Conservation (phyloP, 2,888 invertebrate genomes). For the Eurois occulta region DNA sequence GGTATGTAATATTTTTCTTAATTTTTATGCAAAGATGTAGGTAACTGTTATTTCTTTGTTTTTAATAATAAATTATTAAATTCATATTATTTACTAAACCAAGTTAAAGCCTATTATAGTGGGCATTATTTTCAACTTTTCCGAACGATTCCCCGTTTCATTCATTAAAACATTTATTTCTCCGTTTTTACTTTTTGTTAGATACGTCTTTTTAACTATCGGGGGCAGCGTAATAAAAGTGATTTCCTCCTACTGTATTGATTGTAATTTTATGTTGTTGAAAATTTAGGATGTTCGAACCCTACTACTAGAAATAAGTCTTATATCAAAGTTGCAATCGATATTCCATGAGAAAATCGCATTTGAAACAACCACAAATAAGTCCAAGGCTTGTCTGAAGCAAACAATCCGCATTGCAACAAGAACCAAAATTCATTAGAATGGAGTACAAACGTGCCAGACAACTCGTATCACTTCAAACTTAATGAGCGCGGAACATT, state of each 20-base stretch:
- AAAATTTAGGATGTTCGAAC: background rate
- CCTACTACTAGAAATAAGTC: background rate
- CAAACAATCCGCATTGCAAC: slow-evolving; percentile 16
- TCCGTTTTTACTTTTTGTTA: too few species aligned
- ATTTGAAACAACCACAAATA: background rate
- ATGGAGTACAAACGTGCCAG: slow-evolving; percentile 6
- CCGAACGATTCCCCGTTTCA: too few species aligned
- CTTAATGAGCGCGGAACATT: slow-evolving; percentile 28
- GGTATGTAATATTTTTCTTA: too few species aligned
- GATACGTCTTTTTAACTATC: too few species aligned
- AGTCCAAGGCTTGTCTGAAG: background rate
- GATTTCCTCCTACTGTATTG: background rate
- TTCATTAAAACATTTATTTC: too few species aligned
- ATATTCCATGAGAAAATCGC: background rate
- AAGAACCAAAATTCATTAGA: slow-evolving; percentile 25
- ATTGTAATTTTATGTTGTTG: background rate
- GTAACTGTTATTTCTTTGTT: too few species aligned
- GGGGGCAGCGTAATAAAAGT: too few species aligned
- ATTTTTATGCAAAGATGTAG: too few species aligned
- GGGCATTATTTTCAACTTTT: too few species aligned
- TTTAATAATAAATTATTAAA: too few species aligned
- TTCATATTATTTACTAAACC: too few species aligned
- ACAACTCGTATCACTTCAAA: slow-evolving; percentile 21
- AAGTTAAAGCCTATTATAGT: too few species aligned
- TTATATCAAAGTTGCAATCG: background rate